Base-by-base conservation (phyloP, 35 echinoderm and acorn worm genomes). In the Chiridota heheva region DNA sequence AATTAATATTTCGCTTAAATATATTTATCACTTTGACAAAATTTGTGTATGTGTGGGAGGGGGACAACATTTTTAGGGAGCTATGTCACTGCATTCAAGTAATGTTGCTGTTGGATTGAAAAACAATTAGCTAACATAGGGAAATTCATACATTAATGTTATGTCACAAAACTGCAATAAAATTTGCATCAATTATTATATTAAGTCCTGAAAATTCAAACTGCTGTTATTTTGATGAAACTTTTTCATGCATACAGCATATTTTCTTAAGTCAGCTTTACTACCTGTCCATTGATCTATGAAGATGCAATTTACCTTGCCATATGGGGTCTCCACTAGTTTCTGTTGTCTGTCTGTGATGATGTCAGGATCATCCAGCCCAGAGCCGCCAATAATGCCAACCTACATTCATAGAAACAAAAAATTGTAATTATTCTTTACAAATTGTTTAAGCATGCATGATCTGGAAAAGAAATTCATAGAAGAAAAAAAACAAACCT, bases 341-440 rank as follows among this genome's bases (percentile, higher is more conserved):
- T 96, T 77, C 46, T 96, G 87, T 41, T 81, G 64, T 78, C 83
- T 80, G 40, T 85, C 77, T 2, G 36, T 49, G 8, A 96, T 35
- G 40, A 96, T 83, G 51, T 96, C 92, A 6, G 87, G 87, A 73
- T 96, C 60, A 43, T 96, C 92, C 41, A 96, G 32, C 36, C 92
- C 92, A 65, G 87, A 81, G 12, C 92, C 92, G 27, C 92, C 92
- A 33, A 96, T 96, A 18, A 96, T 96, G 35, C 92, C 92, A 87
- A 96, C 69, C 92, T 96, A n/a, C n/a, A n/a, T n/a, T n/a, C n/a
- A n/a, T n/a, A n/a, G n/a, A n/a, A n/a, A n/a, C n/a, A n/a, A n/a
- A n/a, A n/a, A n/a, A n/a, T n/a, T n/a, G n/a, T n/a, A n/a, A n/a
- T n/a, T n/a, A n/a, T n/a, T n/a, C n/a, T n/a, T n/a, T n/a, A n/a